Conservation (phyloP, 2,113 vertebrate species). For the Nannospalax galili region DNA sequence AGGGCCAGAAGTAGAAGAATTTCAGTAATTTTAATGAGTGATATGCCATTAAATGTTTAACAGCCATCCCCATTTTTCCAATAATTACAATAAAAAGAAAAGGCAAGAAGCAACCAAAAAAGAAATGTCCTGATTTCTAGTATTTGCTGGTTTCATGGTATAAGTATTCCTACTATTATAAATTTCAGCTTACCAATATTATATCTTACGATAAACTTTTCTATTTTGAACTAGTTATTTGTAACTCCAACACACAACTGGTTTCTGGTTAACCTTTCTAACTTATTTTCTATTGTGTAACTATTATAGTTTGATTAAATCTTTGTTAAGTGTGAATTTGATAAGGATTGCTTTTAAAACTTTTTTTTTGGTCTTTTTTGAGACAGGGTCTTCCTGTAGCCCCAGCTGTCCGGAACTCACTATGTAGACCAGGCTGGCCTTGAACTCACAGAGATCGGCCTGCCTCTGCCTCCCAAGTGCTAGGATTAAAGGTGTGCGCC, state of each 20-base stretch:
- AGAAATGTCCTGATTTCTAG: neutral
- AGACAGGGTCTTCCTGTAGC: too few species aligned
- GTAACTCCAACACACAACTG: neutral
- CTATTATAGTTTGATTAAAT: neutral
- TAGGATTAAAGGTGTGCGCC: too few species aligned
- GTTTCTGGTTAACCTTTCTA: neutral
- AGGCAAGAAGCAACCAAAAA: neutral
- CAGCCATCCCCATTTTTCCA: neutral
- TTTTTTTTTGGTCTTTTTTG: neutral
- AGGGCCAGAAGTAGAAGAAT: neutral
- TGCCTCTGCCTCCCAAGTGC: too few species aligned
- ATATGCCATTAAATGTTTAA: neutral
- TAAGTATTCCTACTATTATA: neutral
- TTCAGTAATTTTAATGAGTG: slow-evolving; percentile 33
- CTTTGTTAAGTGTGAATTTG: slow-evolving; percentile 3
- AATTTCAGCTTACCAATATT: neutral
- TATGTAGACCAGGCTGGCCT: too few species aligned
- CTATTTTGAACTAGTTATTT: neutral
- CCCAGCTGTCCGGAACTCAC: too few species aligned
- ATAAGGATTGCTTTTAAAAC: slow-evolving; percentile 3
- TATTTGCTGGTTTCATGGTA: neutral
- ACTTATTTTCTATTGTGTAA: neutral
- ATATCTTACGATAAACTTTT: neutral
- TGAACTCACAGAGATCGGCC: too few species aligned
- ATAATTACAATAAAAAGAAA: neutral